These are phyloP conservation scores for Drosophila antonietae DNA, from an alignment of 2,888 invertebrate genomes.

Conservation along the genomic window DNA sequence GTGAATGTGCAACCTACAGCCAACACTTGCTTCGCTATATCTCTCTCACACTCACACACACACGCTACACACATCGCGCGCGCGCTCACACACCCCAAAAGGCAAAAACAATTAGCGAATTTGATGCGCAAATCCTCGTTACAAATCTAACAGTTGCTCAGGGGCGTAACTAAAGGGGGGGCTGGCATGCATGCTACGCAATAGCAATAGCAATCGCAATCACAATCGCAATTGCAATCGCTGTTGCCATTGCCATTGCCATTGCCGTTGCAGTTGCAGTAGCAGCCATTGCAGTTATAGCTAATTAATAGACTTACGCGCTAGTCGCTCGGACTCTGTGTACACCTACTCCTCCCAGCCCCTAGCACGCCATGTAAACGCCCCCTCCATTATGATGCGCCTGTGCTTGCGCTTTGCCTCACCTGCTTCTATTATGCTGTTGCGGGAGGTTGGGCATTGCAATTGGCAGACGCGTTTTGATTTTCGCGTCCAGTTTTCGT, in stretches of 20 bases:
- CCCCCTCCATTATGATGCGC: not conserved
- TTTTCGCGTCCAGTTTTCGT: slow-evolving; percentile 37
- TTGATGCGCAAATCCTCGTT: slow-evolving; percentile 76
- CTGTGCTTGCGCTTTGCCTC: not conserved
- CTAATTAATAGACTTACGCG: slow-evolving; percentile 75
- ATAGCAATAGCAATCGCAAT: not conserved
- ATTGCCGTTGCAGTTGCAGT: not conserved
- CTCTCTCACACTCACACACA: slow-evolving; percentile 19
- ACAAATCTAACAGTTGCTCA: slow-evolving; percentile 57
- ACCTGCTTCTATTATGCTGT: not conserved
- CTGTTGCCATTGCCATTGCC: not conserved
- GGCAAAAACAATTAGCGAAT: slow-evolving; percentile 80
- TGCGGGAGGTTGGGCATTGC: not conserved
- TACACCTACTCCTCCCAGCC: not conserved
- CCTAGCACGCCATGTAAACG: too few species aligned
- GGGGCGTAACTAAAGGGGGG: slow-evolving; percentile 3
- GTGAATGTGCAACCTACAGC: slow-evolving; percentile 22
- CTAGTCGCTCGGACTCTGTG: slow-evolving; percentile 31
- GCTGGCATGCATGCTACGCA: slow-evolving; percentile 3
- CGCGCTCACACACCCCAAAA: slow-evolving; percentile 35
- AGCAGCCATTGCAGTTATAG: slow-evolving; percentile 46
- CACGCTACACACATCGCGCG: not conserved
- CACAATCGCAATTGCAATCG: not conserved
- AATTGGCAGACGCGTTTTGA: slow-evolving; percentile 32
- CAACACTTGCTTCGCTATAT: slow-evolving; percentile 6